Evolutionary conservation across 1,140 invertebrate species (phyloP).

Genomic region (Harlomillsia oculata): DNA sequence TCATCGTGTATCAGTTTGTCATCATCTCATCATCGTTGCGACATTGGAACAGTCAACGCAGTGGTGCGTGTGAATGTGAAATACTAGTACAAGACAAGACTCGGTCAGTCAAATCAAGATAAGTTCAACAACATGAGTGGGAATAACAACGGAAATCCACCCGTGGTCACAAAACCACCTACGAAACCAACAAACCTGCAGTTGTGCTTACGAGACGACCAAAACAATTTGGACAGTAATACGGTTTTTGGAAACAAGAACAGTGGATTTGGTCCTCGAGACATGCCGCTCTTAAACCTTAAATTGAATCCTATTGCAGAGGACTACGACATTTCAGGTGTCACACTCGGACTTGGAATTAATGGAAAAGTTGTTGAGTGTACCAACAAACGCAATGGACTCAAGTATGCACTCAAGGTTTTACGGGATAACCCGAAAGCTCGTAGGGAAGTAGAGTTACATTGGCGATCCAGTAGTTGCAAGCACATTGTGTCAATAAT

Average conservation of each 20-base stretch:
- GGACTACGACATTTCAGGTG: slow-evolving; percentile 89
- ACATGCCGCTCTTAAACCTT: slow-evolving; percentile 41
- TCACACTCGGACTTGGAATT: slow-evolving; percentile 91
- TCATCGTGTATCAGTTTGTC: no score
- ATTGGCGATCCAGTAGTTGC: slow-evolving; percentile 83
- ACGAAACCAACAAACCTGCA: slow-evolving; percentile 26
- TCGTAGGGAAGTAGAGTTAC: slow-evolving; percentile 85
- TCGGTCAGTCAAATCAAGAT: no score
- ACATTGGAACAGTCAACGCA: no score
- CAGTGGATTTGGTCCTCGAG: slow-evolving; percentile 15
- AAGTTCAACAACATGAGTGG: no score
- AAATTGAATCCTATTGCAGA: slow-evolving; percentile 70
- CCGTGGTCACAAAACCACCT: no score
- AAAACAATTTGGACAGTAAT: slow-evolving; percentile 21
- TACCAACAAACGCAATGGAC: slow-evolving; percentile 53
- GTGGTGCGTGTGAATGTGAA: no score
- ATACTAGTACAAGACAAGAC: no score
- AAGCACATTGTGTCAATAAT: slow-evolving; percentile 85
- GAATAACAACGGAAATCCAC: no score
- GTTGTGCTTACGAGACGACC: slow-evolving; percentile 21
- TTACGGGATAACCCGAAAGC: slow-evolving; percentile 85
- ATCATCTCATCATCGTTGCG: no score
- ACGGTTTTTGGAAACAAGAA: slow-evolving; percentile 11
- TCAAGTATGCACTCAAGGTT: slow-evolving; percentile 84
- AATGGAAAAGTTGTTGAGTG: slow-evolving; percentile 88